Base-by-base conservation (phyloP, 2,113 vertebrate genomes). In the Neopipo cinnamomea region DNA sequence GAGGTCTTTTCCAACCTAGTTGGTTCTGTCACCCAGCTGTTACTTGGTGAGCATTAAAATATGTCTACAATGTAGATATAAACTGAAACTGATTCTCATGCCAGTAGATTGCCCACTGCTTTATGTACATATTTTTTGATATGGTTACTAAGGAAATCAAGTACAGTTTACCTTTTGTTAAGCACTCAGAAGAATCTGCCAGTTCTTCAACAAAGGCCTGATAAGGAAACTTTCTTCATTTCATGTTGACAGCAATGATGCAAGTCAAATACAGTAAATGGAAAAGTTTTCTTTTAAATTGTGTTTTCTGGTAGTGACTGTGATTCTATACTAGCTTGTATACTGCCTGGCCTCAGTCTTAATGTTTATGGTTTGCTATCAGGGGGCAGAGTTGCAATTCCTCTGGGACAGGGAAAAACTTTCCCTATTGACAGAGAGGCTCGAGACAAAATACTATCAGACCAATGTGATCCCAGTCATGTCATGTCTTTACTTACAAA, bases 141-240 rank as follows among this genome's bases (percentile, higher is more conserved):
- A 1, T 49, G 78, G 85, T 89, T 81, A 8, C 73, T 41, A n/a
- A 74, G 68, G 81, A 66, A 46, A 73, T 37, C 4, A 1, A 72
- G 37, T 20, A 68, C 15, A 63, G 33, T 33, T 80, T 22, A 83
- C 33, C 31, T 94, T 84, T 87, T 59, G 42, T 80, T 37, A 21
- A 67, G 70, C 37, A 81, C 71, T 46, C n/a, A 98, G 70, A 97
- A 98, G 85, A 98, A 96, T 14, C 88, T 99, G 67, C 98, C 98
- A 14, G 97, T 98, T 96, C 97, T 98, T 90, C 98, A 99, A 31
- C 97, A 98, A 91, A 98, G 97, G 6, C 97, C 98, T 21, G 98
- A 99, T 73, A 98, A 99, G 98, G 98, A 98, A 63, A 82, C 49
- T 89, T 67, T 25, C 50, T 75, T 70, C 41, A 41, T 21, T 9